Evolutionary conservation across 1,140 invertebrate species (phyloP).

Genomic region (Amyelois transitella): DNA sequence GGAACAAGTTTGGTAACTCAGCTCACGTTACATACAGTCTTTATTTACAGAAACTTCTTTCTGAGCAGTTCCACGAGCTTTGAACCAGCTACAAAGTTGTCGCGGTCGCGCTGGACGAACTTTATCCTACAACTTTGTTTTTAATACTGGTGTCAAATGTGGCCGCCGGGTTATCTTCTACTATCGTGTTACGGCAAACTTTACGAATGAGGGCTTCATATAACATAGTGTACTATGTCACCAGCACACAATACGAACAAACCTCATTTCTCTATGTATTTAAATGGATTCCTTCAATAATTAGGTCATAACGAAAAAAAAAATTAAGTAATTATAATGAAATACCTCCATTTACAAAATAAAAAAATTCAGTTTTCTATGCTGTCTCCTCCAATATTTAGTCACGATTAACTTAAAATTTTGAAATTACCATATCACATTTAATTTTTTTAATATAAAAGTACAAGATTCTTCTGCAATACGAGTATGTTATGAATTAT

Average conservation of each 20-base stretch:
- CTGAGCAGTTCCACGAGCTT: constrained; percentile 7
- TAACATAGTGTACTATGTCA: not conserved
- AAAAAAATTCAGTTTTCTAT: too few relatives aligned
- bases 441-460: too few relatives aligned
- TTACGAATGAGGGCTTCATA: not conserved
- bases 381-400: too few relatives aligned
- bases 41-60: constrained; percentile 13
- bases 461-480: too few relatives aligned
- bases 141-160: constrained; percentile 7
- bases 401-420: too few relatives aligned
- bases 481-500: too few relatives aligned
- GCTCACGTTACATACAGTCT: constrained; percentile 9
- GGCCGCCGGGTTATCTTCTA: constrained; percentile 1
- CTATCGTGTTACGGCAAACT: not conserved
- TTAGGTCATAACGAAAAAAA: too few relatives aligned
- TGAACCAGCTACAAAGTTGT: constrained; percentile 10
- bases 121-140: constrained; percentile 9
- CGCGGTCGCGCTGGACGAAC: not conserved
- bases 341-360: too few relatives aligned
- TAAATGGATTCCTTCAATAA: too few relatives aligned
- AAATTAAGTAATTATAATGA: too few relatives aligned
- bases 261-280: too few relatives aligned
- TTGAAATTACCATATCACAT: too few relatives aligned
- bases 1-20: constrained; percentile 9
- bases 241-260: not conserved